Evolutionary conservation across 2,797 vertebrate species (phyloP), one percentile per base, ranked within the genome.

Genomic region (Myotis myotis): DNA sequence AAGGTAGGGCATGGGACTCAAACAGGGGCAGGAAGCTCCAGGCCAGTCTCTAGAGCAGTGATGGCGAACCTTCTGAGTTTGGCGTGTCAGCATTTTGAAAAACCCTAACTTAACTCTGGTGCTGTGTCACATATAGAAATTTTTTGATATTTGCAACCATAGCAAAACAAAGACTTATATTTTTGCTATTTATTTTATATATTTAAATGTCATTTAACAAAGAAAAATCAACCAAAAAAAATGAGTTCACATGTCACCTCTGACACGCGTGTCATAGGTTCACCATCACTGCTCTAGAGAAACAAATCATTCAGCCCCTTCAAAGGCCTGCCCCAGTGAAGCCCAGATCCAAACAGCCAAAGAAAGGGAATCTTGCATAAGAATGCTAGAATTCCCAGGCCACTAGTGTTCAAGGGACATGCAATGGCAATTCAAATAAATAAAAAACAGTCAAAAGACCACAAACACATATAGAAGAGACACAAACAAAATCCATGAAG

Each of bases 401-500:
- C 25, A 33, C 47, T 82, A 53, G 72, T 81, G 20, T 28, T 72
- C 55, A 87, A 87, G 70, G 64, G 51, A 13, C 55, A 72, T 85
- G 30, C 53, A 70, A n/a, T 96, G 72, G 79, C 68, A 78, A 94
- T 87, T 96, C 80, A 94, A 91, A 96, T 0, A 0, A 93, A 38
- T 83, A 89, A 87, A 75, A 62, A 44, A 75, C 15, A 94, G 53
- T 36, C 94, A 93, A 93, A 60, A 82, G 70, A 94, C 74, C 82
- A 96, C 88, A 95, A 95, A 94, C 44, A 92, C 41, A 95, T 38
- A 68, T 36, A 94, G 90, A 92, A 95, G 47, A 93, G 41, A 96
- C 53, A 85, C 15, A 74, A 51, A 96, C 55, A 83, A 96, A 95
- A 92, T 80, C 70, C 49, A 23, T 68, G 85, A 84, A 87, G 60